Evolutionary conservation across 2,113 vertebrate genomes (phyloP).

Genomic region (Arothron firmamentum): DNA sequence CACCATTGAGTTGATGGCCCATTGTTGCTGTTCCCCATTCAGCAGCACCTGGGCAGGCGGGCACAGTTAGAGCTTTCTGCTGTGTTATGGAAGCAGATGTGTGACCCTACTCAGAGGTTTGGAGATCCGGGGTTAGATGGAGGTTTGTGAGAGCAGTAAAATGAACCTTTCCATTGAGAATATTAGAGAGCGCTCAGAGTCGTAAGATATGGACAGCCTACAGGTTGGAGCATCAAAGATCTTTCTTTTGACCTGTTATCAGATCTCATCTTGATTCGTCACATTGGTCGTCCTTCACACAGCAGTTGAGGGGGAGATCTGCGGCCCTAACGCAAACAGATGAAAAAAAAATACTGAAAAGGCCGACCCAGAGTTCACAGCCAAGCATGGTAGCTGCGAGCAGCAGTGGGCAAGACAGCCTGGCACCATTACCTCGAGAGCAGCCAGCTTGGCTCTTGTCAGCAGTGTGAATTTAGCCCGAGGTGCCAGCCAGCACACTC

Average conservation of each 20-base stretch:
- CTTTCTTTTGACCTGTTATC: not conserved
- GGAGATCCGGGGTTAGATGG: conserved; percentile 9
- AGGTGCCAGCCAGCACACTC: conserved; percentile 58
- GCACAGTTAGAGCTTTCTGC: conserved; percentile 31
- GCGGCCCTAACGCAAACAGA: conserved; percentile 4
- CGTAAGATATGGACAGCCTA: too few relatives aligned
- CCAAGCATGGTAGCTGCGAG: conserved; percentile 38
- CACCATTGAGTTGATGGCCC: conserved; percentile 46
- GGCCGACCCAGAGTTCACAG: conserved; percentile 44
- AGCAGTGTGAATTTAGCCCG: conserved; percentile 53
- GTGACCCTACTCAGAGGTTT: conserved; percentile 27
- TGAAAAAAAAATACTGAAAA: conserved; percentile 12
- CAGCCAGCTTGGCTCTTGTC: conserved; percentile 42
- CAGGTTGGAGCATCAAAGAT: not conserved
- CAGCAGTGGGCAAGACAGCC: conserved; percentile 56
- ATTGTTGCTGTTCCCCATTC: conserved; percentile 47
- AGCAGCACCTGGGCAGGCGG: conserved; percentile 48
- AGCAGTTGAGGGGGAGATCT: not conserved
- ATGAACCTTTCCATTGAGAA: conserved; percentile 8
- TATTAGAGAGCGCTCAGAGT: too few relatives aligned
- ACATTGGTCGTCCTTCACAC: too few relatives aligned
- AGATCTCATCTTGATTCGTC: not conserved
- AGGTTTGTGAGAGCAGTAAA: conserved; percentile 20
- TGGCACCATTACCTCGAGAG: conserved; percentile 56
- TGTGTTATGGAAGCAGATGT: conserved; percentile 53